These are phyloP conservation scores for Cepphus grylle DNA, from an alignment of 2,113 vertebrate species.

Conservation along the genomic window DNA sequence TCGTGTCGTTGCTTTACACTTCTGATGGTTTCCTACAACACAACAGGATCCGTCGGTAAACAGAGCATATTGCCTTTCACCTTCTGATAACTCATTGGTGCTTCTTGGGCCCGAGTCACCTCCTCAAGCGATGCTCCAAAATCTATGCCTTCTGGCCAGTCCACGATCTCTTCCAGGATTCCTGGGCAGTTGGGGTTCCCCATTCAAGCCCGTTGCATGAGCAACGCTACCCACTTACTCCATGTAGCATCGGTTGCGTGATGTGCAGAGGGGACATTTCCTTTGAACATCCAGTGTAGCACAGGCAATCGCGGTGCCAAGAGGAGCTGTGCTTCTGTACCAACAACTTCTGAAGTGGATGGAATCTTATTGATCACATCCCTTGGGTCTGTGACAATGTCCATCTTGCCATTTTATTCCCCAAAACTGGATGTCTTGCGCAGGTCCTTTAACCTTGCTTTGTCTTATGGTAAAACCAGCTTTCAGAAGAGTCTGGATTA, in stretches of 20 bases:
- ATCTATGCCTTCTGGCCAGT: background rate
- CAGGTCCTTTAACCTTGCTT: background rate
- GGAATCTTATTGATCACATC: background rate
- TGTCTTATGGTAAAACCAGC: background rate
- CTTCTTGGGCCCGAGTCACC: background rate
- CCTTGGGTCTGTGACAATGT: background rate
- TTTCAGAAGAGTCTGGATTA: too few species aligned
- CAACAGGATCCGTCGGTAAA: background rate
- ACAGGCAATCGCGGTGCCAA: background rate
- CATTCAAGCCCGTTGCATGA: background rate
- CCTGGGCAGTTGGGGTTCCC: background rate
- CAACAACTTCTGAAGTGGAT: background rate
- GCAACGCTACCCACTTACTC: background rate
- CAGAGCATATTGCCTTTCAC: background rate
- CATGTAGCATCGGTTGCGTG: background rate
- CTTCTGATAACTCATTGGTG: background rate
- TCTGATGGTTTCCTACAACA: background rate
- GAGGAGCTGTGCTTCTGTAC: background rate
- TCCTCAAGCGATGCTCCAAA: background rate
- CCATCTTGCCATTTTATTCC: background rate
- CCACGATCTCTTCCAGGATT: background rate
- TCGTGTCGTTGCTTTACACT: background rate
- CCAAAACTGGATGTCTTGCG: background rate
- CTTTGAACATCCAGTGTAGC: background rate
- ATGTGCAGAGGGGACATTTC: too few species aligned